These are phyloP conservation scores for Drosophila ohnishii DNA, from an alignment of 1,140 invertebrate species.

Conservation along the genomic window DNA sequence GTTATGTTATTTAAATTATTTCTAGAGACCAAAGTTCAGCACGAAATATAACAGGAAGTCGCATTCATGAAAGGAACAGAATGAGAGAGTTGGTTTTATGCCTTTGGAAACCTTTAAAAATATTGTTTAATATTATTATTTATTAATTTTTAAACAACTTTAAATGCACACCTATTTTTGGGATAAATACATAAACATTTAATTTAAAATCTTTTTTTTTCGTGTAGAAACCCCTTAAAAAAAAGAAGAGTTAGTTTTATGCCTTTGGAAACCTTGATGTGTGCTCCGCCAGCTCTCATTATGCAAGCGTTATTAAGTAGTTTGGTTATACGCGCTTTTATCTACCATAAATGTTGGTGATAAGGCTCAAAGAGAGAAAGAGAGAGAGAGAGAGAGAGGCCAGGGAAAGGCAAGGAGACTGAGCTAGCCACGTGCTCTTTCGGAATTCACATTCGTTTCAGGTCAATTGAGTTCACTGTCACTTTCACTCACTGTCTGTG, in stretches of 20 bases:
- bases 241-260: conserved; percentile 1
- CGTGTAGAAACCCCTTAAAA: neutral
- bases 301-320: conserved; percentile 18
- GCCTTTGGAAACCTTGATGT: conserved; percentile 5
- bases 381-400: neutral
- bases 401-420: neutral
- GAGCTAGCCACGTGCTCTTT: conserved; percentile 37
- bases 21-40: too few relatives aligned
- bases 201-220: neutral
- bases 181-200: too few relatives aligned
- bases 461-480: conserved; percentile 79
- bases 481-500: conserved; percentile 60
- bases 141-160: too few relatives aligned
- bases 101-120: too few relatives aligned
- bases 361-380: conserved; percentile 2
- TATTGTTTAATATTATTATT: too few relatives aligned
- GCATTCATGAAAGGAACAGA: too few relatives aligned
- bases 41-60: too few relatives aligned
- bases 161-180: too few relatives aligned
- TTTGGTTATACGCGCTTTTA: conserved; percentile 12
- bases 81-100: too few relatives aligned
- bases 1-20: too few relatives aligned
- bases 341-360: conserved; percentile 20
- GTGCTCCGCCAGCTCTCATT: conserved; percentile 12
- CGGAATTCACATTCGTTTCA: conserved; percentile 34